These are phyloP conservation scores for Xanthorhoe designata DNA, from an alignment of 2,888 invertebrate genomes.

Conservation along the genomic window DNA sequence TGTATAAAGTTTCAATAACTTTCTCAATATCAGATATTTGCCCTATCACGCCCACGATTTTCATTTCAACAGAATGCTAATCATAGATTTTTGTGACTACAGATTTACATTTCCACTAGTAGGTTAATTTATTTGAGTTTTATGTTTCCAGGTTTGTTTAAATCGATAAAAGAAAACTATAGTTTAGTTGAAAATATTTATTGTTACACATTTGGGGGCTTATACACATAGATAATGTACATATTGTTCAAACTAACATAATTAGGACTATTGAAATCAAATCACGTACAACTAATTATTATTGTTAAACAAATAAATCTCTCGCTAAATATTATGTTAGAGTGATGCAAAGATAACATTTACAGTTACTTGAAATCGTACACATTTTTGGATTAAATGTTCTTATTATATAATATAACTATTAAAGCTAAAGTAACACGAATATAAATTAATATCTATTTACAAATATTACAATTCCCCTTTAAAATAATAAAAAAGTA, in stretches of 20 bases:
- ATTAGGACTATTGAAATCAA: slow-evolving; percentile 41
- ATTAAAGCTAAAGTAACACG: slow-evolving; percentile 83
- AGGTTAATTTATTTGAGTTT: too few relatives aligned
- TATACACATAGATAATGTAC: slow-evolving; percentile 73
- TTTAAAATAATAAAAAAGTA: slow-evolving; percentile 25
- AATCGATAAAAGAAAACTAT: slow-evolving; percentile 34
- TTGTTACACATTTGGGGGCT: slow-evolving; percentile 74
- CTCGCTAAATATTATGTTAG: slow-evolving; percentile 47
- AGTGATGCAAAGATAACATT: slow-evolving; percentile 52
- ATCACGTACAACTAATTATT: slow-evolving; percentile 41
- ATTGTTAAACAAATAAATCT: slow-evolving; percentile 43
- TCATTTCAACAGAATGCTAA: too few relatives aligned
- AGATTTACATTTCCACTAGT: too few relatives aligned
- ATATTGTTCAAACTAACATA: slow-evolving; percentile 49
- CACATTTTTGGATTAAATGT: slow-evolving; percentile 74
- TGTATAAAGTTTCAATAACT: too few relatives aligned
- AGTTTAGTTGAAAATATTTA: slow-evolving; percentile 68
- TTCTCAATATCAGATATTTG: too few relatives aligned
- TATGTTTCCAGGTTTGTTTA: too few relatives aligned
- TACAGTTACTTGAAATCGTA: slow-evolving; percentile 58
- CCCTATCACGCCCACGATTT: too few relatives aligned
- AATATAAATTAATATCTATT: slow-evolving; percentile 80
- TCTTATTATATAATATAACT: slow-evolving; percentile 71
- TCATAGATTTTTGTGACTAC: too few relatives aligned
- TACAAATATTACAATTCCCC: slow-evolving; percentile 78